Conservation (phyloP, 2,888 invertebrate species). For the Hyles lineata region DNA sequence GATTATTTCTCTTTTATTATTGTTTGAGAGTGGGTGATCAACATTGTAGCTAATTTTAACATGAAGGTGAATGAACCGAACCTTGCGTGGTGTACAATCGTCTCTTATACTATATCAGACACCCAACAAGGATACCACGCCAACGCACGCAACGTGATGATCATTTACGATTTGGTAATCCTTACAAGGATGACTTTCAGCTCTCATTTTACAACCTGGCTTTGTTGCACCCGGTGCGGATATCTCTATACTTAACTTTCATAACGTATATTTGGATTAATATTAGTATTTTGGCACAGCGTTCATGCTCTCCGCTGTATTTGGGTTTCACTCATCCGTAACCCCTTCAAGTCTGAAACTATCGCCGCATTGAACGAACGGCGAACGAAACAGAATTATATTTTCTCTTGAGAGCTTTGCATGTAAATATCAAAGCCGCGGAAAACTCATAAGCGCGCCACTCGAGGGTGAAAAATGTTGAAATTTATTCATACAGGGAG, state of each 20-base stretch:
- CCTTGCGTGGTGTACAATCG: background rate
- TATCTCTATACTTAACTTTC: too few species aligned
- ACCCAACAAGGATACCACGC: background rate
- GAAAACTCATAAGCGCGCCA: slow-evolving; percentile 7
- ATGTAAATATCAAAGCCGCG: slow-evolving; percentile 16
- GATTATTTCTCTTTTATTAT: background rate
- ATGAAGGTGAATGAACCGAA: background rate
- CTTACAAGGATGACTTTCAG: too few species aligned
- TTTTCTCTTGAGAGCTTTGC: slow-evolving; percentile 18
- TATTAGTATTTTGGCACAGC: too few species aligned
- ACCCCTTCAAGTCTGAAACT: background rate
- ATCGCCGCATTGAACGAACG: background rate
- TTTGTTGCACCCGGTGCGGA: too few species aligned
- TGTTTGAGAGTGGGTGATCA: background rate
- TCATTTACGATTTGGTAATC: too few species aligned
- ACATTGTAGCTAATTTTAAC: background rate
- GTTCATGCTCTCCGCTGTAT: background rate
- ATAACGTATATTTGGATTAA: too few species aligned
- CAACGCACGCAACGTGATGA: too few species aligned
- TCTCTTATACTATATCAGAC: background rate
- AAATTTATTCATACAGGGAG: slow-evolving; percentile 14
- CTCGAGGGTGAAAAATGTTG: slow-evolving; percentile 5
- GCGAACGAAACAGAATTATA: slow-evolving; percentile 1
- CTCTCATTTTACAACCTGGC: too few species aligned
- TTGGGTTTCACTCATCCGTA: background rate